These are phyloP conservation scores for Myzus persicae DNA, from an alignment of 1,140 invertebrate species.

Conservation along the genomic window DNA sequence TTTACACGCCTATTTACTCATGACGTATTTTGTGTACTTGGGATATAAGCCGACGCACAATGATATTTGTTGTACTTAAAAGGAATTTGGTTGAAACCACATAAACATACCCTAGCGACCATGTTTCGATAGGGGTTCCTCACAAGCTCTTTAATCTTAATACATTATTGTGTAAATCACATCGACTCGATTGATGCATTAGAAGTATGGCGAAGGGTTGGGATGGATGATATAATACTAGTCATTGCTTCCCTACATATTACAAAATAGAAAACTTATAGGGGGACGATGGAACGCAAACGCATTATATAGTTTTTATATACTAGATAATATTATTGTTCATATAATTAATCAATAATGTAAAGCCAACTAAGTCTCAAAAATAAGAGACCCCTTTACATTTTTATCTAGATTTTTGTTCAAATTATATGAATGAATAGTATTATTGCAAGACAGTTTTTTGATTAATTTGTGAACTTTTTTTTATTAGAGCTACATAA, in stretches of 20 bases:
- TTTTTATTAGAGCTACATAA: not conserved
- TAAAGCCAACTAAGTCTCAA: not conserved
- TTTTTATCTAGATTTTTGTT: not conserved
- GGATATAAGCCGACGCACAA: not conserved
- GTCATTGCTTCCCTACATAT: not conserved
- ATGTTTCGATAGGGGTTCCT: not conserved
- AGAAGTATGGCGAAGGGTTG: not conserved
- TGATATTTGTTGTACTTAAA: not conserved
- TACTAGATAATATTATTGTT: not conserved
- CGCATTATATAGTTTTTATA: not conserved
- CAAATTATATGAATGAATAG: not conserved
- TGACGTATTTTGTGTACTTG: not conserved
- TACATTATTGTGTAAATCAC: not conserved
- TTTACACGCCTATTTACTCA: not conserved
- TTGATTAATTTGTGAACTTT: not conserved
- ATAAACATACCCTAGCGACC: not conserved
- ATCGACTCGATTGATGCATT: not conserved
- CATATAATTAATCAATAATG: not conserved
- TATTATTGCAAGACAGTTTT: not conserved
- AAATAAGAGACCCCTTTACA: not conserved
- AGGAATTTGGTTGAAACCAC: not conserved
- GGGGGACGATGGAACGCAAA: not conserved
- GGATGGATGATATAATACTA: not conserved
- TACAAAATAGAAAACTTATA: no score
- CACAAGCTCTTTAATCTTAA: not conserved